Base-by-base conservation (phyloP, 2,797 vertebrate species). In the Valencia hispanica region DNA sequence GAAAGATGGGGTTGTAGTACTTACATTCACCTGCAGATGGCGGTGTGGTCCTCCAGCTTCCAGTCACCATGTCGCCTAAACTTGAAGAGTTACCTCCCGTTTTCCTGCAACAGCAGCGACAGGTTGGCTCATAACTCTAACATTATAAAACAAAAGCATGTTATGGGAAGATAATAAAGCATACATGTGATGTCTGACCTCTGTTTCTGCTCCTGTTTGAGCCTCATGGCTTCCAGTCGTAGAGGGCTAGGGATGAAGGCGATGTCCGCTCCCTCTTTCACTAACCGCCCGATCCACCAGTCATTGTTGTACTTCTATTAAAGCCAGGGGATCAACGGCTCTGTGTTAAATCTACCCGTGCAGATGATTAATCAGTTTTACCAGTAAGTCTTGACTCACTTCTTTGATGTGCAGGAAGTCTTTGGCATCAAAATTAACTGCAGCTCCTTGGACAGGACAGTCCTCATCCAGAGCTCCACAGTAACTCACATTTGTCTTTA, bases 321-420 rank as follows among this genome's bases (percentile, higher is more conserved):
- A 86, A 81, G 80, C 86, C 83, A 91, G 55, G 12, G 79, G 20
- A 34, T 83, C 78, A 84, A 39, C 69, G 79, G n/a, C 65, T 63
- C 14, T 2, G 14, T 7, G 61, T 88, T 43, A 85, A 61, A 27
- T 17, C 3, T 43, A 22, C 53, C 27, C 53, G 22, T 4, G 10
- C 3, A 48, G 2, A 48, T 12, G 1, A 4, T 39, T 47, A 5
- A 3, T 70, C 22, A 17, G 12, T 7, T 50, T 18, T 14, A 34
- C 1, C 17, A 7, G 6, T 22, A 36, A 5, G 27, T 25, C 9
- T 68, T 5, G 25, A 71, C 93, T 96, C 88, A 98, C 98, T 97
- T 99, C 98, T 95, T 98, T 99, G 95, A 99, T 98, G 94, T 99
- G 98, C 94, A 99, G 96, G 94, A 99, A 99, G 94, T 99, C 98